Evolutionary conservation across 1,140 invertebrate genomes (phyloP).

Genomic region (Globodera ellingtonae): DNA sequence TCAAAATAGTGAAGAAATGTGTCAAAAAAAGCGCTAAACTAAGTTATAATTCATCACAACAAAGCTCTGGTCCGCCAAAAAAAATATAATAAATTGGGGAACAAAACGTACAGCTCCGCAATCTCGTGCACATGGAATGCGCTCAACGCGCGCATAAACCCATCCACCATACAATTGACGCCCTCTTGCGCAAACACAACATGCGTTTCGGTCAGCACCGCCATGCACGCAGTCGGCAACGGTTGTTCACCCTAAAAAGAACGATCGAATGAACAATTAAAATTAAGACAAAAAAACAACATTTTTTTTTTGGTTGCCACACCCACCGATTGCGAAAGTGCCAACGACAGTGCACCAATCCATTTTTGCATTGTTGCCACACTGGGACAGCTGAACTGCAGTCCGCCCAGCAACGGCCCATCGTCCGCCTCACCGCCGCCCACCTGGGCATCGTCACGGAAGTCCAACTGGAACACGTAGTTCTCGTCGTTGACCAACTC

Average conservation of each 20-base stretch:
- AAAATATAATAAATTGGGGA: too few species aligned
- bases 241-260: constrained; percentile 33
- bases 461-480: constrained; percentile 43
- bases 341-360: constrained; percentile 37
- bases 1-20: too few species aligned
- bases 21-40: too few species aligned
- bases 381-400: constrained; percentile 44
- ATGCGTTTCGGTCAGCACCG: constrained; percentile 35
- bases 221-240: constrained; percentile 37
- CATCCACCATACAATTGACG: constrained; percentile 46
- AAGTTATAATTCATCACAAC: too few species aligned
- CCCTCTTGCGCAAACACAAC: constrained; percentile 47
- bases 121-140: constrained; percentile 36
- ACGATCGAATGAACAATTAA: not conserved
- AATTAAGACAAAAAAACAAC: too few species aligned
- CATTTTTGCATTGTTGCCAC: constrained; percentile 44
- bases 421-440: constrained; percentile 7
- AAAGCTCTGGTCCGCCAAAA: too few species aligned
- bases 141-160: constrained; percentile 41
- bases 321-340: constrained; percentile 27
- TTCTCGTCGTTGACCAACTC: constrained; percentile 45
- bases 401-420: not conserved
- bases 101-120: constrained; percentile 25
- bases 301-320: not conserved
- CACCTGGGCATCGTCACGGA: constrained; percentile 26